Base-by-base conservation (phyloP, 2,113 vertebrate species). In the Phalacrocorax brasilianus region DNA sequence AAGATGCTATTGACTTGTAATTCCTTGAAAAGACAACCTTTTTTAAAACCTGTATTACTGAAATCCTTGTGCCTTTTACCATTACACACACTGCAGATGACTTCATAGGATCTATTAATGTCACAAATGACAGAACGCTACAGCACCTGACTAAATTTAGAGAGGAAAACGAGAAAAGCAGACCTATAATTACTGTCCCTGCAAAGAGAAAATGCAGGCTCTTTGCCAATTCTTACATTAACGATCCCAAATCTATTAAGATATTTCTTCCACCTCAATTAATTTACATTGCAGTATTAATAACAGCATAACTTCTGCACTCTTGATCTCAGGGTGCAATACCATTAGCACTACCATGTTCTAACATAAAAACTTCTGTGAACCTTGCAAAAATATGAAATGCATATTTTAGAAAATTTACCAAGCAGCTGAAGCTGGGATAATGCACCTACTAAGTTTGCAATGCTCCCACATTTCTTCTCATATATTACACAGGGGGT, bases 181-280 rank as follows among this genome's bases (percentile, higher is more conserved):
- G 32, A 65, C 77, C 35, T 68, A n/a, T 91, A 87, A 92, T 94
- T 82, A 85, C 55, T 50, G 22, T 23, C 68, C n/a, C 11, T 49
- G 27, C 32, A 87, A 91, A 94, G 32, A 18, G 59, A 87, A 95
- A 95, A 87, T 21, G 27, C 61, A 76, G 92, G 80, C 65, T 2
- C 14, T 28, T 5, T 79, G 92, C 88, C 86, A 97, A 38, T 76
- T 78, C 66, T 66, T 95, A 73, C 89, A 95, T 95, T 97, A 92
- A 63, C 53, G 58, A 62, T 55, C 38, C 15, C 50, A 82, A 72
- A 91, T 76, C 72, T 66, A 77, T 79, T 89, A 50, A 93, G 62
- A 68, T 68, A 87, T 76, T 93, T 70, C 58, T 91, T 93, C 66
- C 50, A 79, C 20, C 5, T 82, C 73, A 92, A 66, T 85, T 72